phyloP scores from a whole-genome alignment of 2,113 vertebrate species.

The Beaufortia kweichowensis region DNA sequence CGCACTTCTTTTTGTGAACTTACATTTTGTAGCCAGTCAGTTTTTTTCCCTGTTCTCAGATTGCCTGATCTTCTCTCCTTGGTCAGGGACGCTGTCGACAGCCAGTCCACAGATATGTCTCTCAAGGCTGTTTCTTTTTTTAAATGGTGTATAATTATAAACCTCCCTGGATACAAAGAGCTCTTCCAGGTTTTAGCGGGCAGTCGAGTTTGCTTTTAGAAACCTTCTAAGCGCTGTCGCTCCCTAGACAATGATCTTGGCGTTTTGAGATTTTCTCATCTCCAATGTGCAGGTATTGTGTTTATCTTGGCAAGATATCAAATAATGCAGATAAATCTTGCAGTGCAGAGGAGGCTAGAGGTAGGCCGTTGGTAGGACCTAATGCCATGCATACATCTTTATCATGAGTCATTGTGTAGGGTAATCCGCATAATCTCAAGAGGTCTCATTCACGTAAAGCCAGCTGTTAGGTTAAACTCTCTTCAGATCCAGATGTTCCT shows the following conservation, averaged over 20 bases:
- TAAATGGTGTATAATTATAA: constrained; percentile 71
- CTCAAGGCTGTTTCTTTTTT: constrained; percentile 66
- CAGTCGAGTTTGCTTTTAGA: constrained; percentile 46
- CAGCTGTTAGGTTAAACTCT: constrained; percentile 33
- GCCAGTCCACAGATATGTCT: constrained; percentile 50
- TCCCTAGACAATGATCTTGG: constrained; percentile 29
- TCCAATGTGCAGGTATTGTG: constrained; percentile 11
- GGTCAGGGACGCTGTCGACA: constrained; percentile 52
- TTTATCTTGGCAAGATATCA: constrained; percentile 23
- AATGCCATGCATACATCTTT: constrained; percentile 36
- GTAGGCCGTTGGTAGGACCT: constrained; percentile 8
- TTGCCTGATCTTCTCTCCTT: constrained; percentile 48
- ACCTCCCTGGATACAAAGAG: constrained; percentile 59
- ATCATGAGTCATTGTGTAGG: constrained; percentile 20
- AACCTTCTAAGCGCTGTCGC: constrained; percentile 23
- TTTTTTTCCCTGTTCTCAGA: constrained; percentile 42
- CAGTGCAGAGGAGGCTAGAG: constrained; percentile 4
- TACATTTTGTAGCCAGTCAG: constrained; percentile 43
- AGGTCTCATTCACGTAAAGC: constrained; percentile 14
- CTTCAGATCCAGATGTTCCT: constrained; percentile 45
- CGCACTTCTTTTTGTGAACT: constrained; percentile 36
- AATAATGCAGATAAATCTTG: constrained; percentile 7
- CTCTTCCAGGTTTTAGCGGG: constrained; percentile 44
- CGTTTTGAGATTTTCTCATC: constrained; percentile 29
- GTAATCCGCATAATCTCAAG: constrained; percentile 22